Evolutionary conservation across 2,113 vertebrate species (phyloP).

Genomic region (Catharus bicknelli): DNA sequence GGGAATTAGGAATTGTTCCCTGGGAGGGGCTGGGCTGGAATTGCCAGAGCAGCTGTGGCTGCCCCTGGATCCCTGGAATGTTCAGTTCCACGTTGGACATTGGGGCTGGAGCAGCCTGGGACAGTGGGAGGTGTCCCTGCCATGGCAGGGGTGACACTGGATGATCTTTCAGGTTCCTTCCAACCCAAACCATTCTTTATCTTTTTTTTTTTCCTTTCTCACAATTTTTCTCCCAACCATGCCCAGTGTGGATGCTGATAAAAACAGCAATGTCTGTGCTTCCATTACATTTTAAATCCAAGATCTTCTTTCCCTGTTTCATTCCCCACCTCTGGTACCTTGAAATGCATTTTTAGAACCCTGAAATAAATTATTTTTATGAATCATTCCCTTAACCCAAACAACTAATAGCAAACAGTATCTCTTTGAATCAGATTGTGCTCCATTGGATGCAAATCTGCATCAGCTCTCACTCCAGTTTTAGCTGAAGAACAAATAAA

Average conservation of each 20-base stretch:
- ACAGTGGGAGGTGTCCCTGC: not conserved
- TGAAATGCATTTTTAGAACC: not conserved
- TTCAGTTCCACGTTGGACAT: not conserved
- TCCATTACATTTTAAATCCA: not conserved
- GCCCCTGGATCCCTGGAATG: not conserved
- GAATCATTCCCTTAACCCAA: rapidly evolving
- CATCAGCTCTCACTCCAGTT: not conserved
- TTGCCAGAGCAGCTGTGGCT: not conserved
- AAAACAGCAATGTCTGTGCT: not conserved
- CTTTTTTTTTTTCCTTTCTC: not conserved
- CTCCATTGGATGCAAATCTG: not conserved
- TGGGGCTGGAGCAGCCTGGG: not conserved
- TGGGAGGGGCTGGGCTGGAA: not conserved
- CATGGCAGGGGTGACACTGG: too few species aligned
- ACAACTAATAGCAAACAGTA: not conserved
- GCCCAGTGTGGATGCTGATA: not conserved
- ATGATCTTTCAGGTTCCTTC: rapidly evolving
- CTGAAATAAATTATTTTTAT: not conserved
- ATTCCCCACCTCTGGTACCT: not conserved
- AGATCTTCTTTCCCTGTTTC: not conserved
- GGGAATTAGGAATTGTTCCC: rapidly evolving
- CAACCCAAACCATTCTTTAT: not conserved
- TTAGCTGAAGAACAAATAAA: not conserved
- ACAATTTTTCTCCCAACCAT: not conserved
- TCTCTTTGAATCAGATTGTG: not conserved